Evolutionary conservation across 1,140 invertebrate genomes (phyloP), one percentile per base, ranked within the genome.

Genomic region (Ceratina japonica): DNA sequence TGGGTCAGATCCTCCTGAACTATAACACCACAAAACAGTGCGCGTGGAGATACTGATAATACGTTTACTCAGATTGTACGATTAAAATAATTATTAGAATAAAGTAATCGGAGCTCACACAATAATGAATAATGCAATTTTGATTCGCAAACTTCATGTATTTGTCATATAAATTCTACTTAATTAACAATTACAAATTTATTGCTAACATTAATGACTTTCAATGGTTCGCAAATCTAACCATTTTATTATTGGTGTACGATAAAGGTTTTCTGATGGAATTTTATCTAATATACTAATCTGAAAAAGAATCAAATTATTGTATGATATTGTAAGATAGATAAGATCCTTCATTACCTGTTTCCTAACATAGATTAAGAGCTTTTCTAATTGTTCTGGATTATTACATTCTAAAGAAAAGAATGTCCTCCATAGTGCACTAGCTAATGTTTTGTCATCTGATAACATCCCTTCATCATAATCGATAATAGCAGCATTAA

Each of bases 391-490:
- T 49, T 94, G 91, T 79, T 93, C 91, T 27, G 95, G 94, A 83
- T 95, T 91, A 63, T 95, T 93, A 79, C 93, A 93, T 73, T 94
- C 90, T 76, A 93, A 93, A 77, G 93, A 92, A 83, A 97, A 96
- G 85, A 98, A 94, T 77, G 96, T 94, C 84, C 96, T 94, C 97
- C 97, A 98, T n/a, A 98, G 78, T 15, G 97, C 96, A 49, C 94
- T 94, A 24, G 97, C 97, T 75, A 98, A 91, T 12, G 95, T 91
- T 76, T 91, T 93, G 88, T 97, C 97, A 88, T 96, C 94, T 61
- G 94, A 94, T 84, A 94, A 92, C 18, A 98, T 87, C 24, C 97
- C 97, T 93, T 98, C 97, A 90, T 98, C 97, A 87, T 98, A 98
- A n/a, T 94, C 94, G 80, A 98, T 94, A 27, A 98, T 87, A 59